Base-by-base conservation (phyloP, 2,888 invertebrate genomes). In the Torymus auratus region DNA sequence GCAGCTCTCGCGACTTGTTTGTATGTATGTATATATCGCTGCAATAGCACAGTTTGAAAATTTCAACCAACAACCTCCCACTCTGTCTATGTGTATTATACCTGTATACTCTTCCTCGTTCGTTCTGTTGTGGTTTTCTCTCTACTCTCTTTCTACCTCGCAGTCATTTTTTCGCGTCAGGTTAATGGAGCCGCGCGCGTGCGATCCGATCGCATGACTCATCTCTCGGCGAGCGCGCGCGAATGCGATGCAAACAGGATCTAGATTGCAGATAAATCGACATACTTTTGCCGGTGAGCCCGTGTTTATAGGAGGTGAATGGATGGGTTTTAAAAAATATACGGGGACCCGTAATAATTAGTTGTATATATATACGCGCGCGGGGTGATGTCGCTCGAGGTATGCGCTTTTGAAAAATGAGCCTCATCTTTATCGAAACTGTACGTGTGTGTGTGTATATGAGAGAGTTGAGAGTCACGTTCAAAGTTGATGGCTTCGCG, bases 141-240 rank as follows among this genome's bases (percentile, higher is more conserved):
- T 58, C 41, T 41, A 41, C 41, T 41, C 41, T 41, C 41, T 28
- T 5, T 41, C 5, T 41, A 41, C 41, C 41, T 41, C 41, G 41
- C 41, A 41, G 41, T 41, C 41, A 41, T 41, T 41, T 41, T 41
- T 69, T 62, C 67, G n/a, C 61, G 14, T 20, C 12, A 61, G 72
- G 14, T 67, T 79, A 68, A 73, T 73, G 68, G 62, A 70, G 73
- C n/a, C 20, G 68, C 41, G 52, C 10, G 73, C 17, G 20, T 11
- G 52, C 80, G 75, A 64, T 75, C 80, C 74, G 20, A 75, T 75
- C 70, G 74, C 70, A 53, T 80, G 80, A 80, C 75, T 80, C 80
- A 80, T 76, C 75, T 68, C 12, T 41, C 41, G 41, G 7, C 28
- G 28, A 3, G 28, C 7, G 41, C 41, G 28, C 28, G 28, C 28